These are phyloP conservation scores for Eurystomus gularis DNA, from an alignment of 2,113 vertebrate genomes.

Conservation along the genomic window DNA sequence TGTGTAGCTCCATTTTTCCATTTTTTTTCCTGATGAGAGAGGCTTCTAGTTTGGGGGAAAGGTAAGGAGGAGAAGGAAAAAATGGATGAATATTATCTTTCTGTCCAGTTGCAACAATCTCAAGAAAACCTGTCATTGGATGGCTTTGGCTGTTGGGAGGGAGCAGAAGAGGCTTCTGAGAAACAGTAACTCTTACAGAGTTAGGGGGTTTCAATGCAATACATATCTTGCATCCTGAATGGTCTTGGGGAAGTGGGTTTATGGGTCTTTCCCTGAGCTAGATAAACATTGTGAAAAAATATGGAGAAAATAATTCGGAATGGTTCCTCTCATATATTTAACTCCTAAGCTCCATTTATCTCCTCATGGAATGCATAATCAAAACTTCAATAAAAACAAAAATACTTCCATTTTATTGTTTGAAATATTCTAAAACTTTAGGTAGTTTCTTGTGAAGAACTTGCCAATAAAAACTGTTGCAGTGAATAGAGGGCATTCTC, in stretches of 20 bases:
- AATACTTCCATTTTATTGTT: background rate
- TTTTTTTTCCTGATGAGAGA: background rate
- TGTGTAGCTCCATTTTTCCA: background rate
- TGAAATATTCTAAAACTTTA: background rate
- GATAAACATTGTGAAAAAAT: background rate
- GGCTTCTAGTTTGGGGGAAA: background rate
- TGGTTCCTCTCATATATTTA: background rate
- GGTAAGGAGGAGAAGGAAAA: background rate
- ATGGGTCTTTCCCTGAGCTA: background rate
- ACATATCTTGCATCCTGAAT: background rate
- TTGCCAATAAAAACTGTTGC: background rate
- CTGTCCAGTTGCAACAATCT: background rate
- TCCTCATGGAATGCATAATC: background rate
- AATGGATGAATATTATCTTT: background rate
- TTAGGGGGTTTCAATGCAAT: background rate
- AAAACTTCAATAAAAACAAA: background rate
- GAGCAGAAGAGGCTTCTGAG: background rate
- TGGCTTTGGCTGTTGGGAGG: background rate
- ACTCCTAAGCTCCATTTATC: background rate
- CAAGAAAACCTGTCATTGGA: background rate
- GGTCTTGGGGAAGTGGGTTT: background rate
- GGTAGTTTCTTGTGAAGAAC: background rate
- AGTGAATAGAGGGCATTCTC: background rate
- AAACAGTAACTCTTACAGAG: background rate
- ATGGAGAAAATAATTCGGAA: background rate